phyloP scores from a whole-genome alignment of 1,140 invertebrate genomes.

The Lasioglossum baleicum region DNA sequence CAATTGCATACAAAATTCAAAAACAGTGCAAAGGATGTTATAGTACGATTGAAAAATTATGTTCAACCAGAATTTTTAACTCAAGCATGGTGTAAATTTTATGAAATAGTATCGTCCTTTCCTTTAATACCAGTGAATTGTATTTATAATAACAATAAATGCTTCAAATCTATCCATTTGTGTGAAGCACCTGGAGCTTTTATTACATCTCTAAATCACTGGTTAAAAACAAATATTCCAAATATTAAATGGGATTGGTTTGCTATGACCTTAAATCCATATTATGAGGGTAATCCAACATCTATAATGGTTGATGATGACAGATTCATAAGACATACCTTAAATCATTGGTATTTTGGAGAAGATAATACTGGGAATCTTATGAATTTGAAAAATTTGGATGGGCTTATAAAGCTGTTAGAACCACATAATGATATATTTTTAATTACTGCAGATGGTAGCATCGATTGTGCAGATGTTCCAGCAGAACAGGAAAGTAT shows the following conservation, averaged over 20 bases:
- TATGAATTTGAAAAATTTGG: conserved; percentile 84
- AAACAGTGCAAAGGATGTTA: conserved; percentile 86
- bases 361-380: conserved; percentile 91
- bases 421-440: conserved; percentile 76
- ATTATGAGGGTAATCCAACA: conserved; percentile 91
- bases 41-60: conserved; percentile 81
- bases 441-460: conserved; percentile 95
- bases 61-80: conserved; percentile 89
- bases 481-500: conserved; percentile 92
- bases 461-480: conserved; percentile 91
- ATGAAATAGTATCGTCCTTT: conserved; percentile 88
- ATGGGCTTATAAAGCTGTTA: conserved; percentile 80
- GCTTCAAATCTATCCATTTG: conserved; percentile 89
- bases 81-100: conserved; percentile 96
- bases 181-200: conserved; percentile 98
- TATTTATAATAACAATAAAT: conserved; percentile 69
- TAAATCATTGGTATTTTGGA: conserved; percentile 93
- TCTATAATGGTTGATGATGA: conserved; percentile 91
- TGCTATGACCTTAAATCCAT: conserved; percentile 93
- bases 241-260: conserved; percentile 89
- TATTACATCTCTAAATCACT: conserved; percentile 93
- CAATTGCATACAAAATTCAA: conserved; percentile 88
- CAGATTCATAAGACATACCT: conserved; percentile 89
- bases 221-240: conserved; percentile 82
- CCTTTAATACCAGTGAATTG: conserved; percentile 81